A percentile compares a stretch with the other conserved stretches of the same genome.
phyloP scores from a whole-genome alignment of 2,797 vertebrate species.

The Sylvilagus floridanus region DNA sequence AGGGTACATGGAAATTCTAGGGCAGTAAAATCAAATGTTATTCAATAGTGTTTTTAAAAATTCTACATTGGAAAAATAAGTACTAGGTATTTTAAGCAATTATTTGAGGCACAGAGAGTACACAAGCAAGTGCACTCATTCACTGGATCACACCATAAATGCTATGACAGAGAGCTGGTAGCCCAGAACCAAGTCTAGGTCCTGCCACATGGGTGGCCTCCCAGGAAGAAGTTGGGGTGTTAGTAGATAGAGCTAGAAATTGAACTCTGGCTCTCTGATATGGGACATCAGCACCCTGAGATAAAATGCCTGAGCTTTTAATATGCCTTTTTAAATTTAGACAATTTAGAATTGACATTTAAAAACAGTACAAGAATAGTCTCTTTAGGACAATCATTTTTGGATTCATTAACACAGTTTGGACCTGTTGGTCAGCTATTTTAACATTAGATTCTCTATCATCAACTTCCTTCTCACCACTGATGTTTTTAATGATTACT shows the following conservation, averaged over 20 bases:
- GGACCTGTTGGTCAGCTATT: background rate
- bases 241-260: no score
- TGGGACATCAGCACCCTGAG: no score
- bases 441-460: background rate
- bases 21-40: background rate
- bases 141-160: no score
- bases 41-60: background rate
- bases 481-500: background rate
- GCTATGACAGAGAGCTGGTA: no score
- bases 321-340: background rate
- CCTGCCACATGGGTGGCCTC: no score
- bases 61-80: background rate
- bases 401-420: background rate
- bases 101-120: no score
- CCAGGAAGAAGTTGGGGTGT: no score
- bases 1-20: background rate
- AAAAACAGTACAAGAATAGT: background rate
- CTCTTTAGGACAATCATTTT: background rate
- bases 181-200: no score
- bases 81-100: background rate
- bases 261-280: no score
- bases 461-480: background rate
- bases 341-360: background rate
- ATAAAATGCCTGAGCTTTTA: no score
- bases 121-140: no score